These are phyloP conservation scores for Amiota mariae DNA, from an alignment of 2,888 invertebrate genomes.

Conservation along the genomic window DNA sequence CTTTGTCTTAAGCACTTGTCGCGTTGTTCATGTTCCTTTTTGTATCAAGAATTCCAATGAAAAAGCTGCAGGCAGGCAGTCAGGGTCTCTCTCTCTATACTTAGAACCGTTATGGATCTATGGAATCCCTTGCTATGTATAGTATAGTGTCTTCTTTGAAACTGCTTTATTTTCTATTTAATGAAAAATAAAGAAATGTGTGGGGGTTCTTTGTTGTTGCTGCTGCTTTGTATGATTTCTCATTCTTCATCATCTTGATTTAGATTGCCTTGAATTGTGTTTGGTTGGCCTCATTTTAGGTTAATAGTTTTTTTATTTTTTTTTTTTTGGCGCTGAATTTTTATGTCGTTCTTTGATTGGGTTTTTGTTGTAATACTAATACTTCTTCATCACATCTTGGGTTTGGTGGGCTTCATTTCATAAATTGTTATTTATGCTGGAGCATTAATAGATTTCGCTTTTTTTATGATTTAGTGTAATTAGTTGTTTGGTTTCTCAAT, in stretches of 20 bases:
- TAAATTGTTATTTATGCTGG: constrained; percentile 66
- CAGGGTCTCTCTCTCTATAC: neutral
- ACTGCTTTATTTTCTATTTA: constrained; percentile 41
- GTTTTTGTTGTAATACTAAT: neutral
- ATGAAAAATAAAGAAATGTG: constrained; percentile 35
- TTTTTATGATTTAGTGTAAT: constrained; percentile 62
- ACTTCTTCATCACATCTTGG: neutral
- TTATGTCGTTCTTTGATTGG: neutral
- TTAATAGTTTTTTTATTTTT: constrained; percentile 13
- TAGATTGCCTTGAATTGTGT: constrained; percentile 27
- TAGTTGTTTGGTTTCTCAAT: constrained; percentile 35
- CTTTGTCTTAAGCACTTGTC: constrained; percentile 39
- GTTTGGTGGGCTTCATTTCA: constrained; percentile 28
- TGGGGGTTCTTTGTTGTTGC: constrained; percentile 52
- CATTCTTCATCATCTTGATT: neutral
- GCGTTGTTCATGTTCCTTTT: constrained; percentile 7
- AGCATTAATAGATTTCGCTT: constrained; percentile 59
- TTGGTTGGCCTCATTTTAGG: constrained; percentile 56
- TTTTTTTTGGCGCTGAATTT: neutral
- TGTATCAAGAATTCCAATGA: neutral
- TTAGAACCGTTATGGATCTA: constrained; percentile 46
- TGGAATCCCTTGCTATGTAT: neutral
- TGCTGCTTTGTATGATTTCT: neutral
- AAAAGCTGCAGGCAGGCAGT: constrained; percentile 4
- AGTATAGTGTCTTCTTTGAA: neutral